phyloP scores from a whole-genome alignment of 2,797 vertebrate genomes.

The Anabas testudineus region DNA sequence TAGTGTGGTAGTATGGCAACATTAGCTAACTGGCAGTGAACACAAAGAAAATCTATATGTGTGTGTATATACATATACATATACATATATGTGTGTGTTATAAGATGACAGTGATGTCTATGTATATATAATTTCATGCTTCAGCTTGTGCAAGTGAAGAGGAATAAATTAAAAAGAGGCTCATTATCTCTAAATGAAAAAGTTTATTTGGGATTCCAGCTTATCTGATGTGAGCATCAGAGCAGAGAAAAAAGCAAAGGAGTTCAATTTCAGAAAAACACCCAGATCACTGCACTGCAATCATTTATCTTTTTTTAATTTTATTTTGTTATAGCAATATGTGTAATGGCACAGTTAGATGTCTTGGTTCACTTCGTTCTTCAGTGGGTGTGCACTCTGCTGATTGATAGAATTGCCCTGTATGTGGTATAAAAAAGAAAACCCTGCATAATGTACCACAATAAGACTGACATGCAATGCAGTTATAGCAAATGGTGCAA shows the following conservation, averaged over 20 bases:
- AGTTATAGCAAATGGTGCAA: neutral
- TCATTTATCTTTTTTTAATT: constrained; percentile 22
- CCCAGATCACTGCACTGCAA: neutral
- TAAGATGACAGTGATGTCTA: neutral
- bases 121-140: neutral
- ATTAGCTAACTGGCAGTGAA: no score
- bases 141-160: neutral
- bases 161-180: constrained; percentile 4
- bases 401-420: constrained; percentile 22
- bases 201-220: constrained; percentile 6
- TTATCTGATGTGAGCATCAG: constrained; percentile 26
- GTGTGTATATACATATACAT: no score
- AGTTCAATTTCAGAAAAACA: no score
- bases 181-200: no score
- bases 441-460: neutral
- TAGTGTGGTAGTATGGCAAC: no score
- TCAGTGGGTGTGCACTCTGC: constrained; percentile 10
- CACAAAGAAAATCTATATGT: no score
- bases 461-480: neutral
- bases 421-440: neutral
- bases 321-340: constrained; percentile 22
- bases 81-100: no score
- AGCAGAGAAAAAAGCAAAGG: neutral
- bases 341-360: constrained; percentile 28
- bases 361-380: constrained; percentile 31